Evolutionary conservation across 2,113 vertebrate species (phyloP).

Genomic region (Trematocara zebra): DNA sequence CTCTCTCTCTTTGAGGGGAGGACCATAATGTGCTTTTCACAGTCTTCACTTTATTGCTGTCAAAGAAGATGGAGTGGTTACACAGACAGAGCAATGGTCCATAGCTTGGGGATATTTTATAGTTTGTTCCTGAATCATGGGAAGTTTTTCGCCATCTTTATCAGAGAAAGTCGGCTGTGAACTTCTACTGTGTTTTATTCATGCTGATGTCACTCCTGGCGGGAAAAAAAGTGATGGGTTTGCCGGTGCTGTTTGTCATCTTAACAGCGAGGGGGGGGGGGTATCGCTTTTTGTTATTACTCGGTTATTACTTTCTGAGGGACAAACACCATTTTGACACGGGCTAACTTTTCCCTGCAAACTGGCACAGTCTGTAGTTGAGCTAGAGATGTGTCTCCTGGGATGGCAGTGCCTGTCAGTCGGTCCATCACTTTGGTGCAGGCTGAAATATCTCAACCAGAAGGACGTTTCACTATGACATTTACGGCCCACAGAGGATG

Average conservation of each 20-base stretch:
- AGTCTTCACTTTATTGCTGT: slow-evolving; percentile 52
- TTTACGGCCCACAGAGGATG: not conserved
- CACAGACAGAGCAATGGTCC: slow-evolving; percentile 33
- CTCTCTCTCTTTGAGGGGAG: not conserved
- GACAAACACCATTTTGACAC: not conserved
- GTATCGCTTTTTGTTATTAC: not conserved
- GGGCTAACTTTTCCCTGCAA: not conserved
- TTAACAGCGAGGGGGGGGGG: not conserved
- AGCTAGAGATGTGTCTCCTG: not conserved
- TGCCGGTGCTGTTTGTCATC: not conserved
- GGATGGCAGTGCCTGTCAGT: not conserved
- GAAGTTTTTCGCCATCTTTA: not conserved
- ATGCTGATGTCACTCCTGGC: not conserved
- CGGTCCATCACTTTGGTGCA: not conserved
- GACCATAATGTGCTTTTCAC: slow-evolving; percentile 52
- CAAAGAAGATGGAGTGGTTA: slow-evolving; percentile 56
- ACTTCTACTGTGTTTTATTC: not conserved
- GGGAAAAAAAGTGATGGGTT: not conserved
- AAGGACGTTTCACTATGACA: not conserved
- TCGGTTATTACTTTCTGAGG: not conserved
- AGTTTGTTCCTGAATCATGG: slow-evolving; percentile 10
- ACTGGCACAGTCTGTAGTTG: not conserved
- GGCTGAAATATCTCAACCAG: not conserved
- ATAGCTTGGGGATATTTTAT: slow-evolving; percentile 37
- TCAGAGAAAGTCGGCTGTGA: not conserved